phyloP scores from a whole-genome alignment of 2,113 vertebrate genomes.

The Coptodon rendalli region DNA sequence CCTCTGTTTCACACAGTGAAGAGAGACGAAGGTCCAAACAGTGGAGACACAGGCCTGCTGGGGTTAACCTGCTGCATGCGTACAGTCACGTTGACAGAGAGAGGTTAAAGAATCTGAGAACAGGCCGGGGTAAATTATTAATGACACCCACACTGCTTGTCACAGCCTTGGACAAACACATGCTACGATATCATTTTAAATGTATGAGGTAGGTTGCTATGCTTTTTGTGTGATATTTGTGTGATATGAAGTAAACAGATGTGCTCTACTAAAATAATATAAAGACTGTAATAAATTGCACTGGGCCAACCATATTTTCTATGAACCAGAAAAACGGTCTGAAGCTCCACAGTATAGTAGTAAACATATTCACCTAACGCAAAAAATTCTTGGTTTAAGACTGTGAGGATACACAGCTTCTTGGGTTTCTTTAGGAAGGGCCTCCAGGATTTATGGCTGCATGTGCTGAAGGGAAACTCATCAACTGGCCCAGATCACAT shows the following conservation, averaged over 20 bases:
- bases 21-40: conserved; percentile 43
- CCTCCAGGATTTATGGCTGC: not conserved
- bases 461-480: not conserved
- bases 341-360: not conserved
- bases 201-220: too few species aligned
- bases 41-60: conserved; percentile 64
- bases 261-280: not conserved
- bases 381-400: not conserved
- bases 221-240: not conserved
- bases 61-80: conserved; percentile 50
- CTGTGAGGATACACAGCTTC: not conserved
- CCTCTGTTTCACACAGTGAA: conserved; percentile 52
- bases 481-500: not conserved
- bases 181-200: not conserved
- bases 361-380: not conserved
- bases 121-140: not conserved
- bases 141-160: not conserved
- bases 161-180: not conserved
- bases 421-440: not conserved
- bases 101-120: not conserved
- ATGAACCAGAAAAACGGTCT: not conserved
- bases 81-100: not conserved
- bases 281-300: not conserved
- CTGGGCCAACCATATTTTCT: not conserved
- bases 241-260: not conserved